Conservation (phyloP, 2,113 vertebrate species). For the Heliornis fulica region DNA sequence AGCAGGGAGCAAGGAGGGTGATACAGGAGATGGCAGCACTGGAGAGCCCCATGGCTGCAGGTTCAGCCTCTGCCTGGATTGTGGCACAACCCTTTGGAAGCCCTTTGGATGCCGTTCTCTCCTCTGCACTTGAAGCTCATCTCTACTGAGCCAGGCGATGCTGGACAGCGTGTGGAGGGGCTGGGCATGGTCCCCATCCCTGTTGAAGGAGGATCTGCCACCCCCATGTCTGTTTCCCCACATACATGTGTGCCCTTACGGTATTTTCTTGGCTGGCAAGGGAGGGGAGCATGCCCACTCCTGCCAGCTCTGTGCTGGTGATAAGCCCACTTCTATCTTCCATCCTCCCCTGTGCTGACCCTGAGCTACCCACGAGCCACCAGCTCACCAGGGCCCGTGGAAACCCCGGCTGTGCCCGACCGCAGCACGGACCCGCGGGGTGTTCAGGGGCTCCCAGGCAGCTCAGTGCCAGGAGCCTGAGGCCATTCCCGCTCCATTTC, state of each 20-base stretch:
- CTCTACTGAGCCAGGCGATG: not conserved
- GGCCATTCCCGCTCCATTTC: not conserved
- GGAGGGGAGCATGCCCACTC: accelerated
- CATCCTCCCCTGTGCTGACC: not conserved
- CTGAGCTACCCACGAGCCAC: not conserved
- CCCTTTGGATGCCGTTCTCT: not conserved
- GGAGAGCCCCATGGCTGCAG: accelerated
- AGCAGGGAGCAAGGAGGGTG: not conserved
- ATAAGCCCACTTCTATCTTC: not conserved
- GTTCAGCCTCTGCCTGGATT: not conserved
- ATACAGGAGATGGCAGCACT: too few species aligned
- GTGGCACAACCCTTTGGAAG: not conserved
- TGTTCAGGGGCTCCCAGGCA: not conserved
- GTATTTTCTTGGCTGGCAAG: not conserved
- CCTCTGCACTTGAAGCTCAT: not conserved
- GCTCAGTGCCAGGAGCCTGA: not conserved
- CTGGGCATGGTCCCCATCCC: not conserved
- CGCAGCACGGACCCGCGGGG: not conserved
- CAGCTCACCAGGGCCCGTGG: accelerated
- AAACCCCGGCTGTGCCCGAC: not conserved
- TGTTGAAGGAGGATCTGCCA: accelerated
- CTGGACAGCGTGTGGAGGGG: accelerated
- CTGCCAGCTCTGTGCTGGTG: not conserved
- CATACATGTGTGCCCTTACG: accelerated
- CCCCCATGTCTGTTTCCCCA: not conserved